These are phyloP conservation scores for Apocheima hispidaria DNA, from an alignment of 2,888 invertebrate species.

Conservation along the genomic window DNA sequence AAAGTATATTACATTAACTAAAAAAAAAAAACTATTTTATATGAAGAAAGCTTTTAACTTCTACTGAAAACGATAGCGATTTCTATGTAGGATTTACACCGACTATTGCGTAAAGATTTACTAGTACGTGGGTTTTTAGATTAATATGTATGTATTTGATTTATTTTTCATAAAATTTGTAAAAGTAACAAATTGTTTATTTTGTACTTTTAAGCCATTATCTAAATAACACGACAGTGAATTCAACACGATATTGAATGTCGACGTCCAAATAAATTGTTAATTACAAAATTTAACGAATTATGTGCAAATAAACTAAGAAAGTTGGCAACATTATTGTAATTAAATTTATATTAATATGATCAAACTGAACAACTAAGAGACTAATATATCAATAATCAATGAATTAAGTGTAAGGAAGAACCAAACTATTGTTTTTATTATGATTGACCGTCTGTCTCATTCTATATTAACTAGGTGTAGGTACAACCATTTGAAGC, in stretches of 20 bases:
- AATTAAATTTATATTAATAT: slow-evolving; percentile 76
- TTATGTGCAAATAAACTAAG: slow-evolving; percentile 85
- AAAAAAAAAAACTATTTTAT: slow-evolving; percentile 66
- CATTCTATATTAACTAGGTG: slow-evolving; percentile 45
- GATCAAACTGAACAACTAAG: slow-evolving; percentile 79
- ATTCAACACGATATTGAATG: slow-evolving; percentile 79
- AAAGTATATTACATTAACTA: slow-evolving; percentile 64
- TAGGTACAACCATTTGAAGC: slow-evolving; percentile 70
- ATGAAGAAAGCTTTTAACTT: slow-evolving; percentile 60
- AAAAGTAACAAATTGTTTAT: slow-evolving; percentile 89
- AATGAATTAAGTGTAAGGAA: slow-evolving; percentile 48
- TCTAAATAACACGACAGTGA: slow-evolving; percentile 85
- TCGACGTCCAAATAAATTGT: slow-evolving; percentile 82
- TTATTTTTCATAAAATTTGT: slow-evolving; percentile 88
- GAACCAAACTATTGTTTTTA: slow-evolving; percentile 56
- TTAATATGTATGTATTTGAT: slow-evolving; percentile 83
- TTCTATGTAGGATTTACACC: slow-evolving; percentile 75
- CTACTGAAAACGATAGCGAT: slow-evolving; percentile 65
- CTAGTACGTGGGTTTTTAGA: slow-evolving; percentile 66
- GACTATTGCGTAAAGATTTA: slow-evolving; percentile 81
- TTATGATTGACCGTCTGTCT: slow-evolving; percentile 16
- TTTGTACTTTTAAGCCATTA: slow-evolving; percentile 91
- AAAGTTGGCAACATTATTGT: slow-evolving; percentile 82
- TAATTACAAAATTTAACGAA: slow-evolving; percentile 82
- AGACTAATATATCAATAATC: slow-evolving; percentile 81